Evolutionary conservation across 2,888 invertebrate species (phyloP).

Genomic region (Plebejus argus): DNA sequence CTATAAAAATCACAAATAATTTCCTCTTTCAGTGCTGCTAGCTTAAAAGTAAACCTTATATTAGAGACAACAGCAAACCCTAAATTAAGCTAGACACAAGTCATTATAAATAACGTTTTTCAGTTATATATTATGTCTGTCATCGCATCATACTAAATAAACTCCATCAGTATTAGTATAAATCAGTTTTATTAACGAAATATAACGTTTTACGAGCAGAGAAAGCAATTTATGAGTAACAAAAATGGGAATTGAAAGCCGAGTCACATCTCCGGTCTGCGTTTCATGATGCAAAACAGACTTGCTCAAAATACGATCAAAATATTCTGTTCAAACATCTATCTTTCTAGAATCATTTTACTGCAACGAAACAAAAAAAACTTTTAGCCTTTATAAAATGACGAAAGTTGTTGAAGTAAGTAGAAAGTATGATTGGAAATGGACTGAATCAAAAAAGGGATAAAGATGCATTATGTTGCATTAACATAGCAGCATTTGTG

Average conservation of each 20-base stretch:
- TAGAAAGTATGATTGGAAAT: too few relatives aligned
- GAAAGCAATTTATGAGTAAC: slow-evolving; percentile 36
- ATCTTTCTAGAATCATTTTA: not conserved
- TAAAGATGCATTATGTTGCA: not conserved
- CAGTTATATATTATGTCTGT: not conserved
- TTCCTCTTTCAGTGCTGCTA: too few relatives aligned
- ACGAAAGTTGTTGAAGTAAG: too few relatives aligned
- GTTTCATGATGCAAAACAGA: slow-evolving; percentile 12
- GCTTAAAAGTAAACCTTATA: too few relatives aligned
- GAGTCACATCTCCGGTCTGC: slow-evolving; percentile 17
- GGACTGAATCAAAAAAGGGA: not conserved
- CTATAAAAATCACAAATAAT: too few relatives aligned
- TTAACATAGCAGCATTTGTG: not conserved
- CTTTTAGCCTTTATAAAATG: too few relatives aligned
- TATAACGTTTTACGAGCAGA: slow-evolving; percentile 33
- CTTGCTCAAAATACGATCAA: slow-evolving; percentile 27
- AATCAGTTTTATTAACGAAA: slow-evolving; percentile 36
- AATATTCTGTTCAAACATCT: not conserved
- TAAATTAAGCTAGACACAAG: too few relatives aligned
- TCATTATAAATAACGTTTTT: not conserved
- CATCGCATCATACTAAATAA: not conserved
- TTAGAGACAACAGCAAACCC: too few relatives aligned
- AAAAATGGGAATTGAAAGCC: slow-evolving; percentile 14
- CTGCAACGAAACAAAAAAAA: too few relatives aligned
- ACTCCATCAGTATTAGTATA: slow-evolving; percentile 28